Evolutionary conservation across 2,888 invertebrate genomes (phyloP), one percentile per base, ranked within the genome.

Genomic region (Elmis aenea): DNA sequence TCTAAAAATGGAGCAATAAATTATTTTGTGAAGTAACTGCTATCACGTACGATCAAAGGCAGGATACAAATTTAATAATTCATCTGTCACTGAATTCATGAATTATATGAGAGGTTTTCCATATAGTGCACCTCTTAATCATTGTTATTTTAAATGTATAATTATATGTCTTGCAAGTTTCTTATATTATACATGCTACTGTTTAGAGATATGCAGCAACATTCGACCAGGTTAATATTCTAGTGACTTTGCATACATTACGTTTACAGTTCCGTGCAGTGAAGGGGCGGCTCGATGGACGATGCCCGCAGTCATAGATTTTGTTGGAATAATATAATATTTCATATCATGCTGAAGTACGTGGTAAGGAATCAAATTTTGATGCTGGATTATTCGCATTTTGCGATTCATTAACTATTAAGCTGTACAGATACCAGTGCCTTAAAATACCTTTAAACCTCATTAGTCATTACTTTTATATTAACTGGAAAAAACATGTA

Each of bases 81-180:
- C 51, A 46, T 48, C 49, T 51, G 49, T 47, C 51, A 47, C 48
- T 50, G 45, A 43, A 46, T 49, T 48, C 47, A 52, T 52, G 52
- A 52, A 52, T 52, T 49, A 52, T 39, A 38, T 27, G 22, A 35
- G 34, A 35, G 36, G 39, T 36, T 39, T 43, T 36, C 39, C 52
- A 57, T 58, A 59, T 55, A 54, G 55, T 56, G 57, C 56, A 50
- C 55, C 53, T 61, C 57, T 62, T 66, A 66, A 66, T 65, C 60
- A 66, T 66, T 62, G 62, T 66, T 62, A 67, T 67, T 66, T 59
- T 58, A 64, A 66, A 65, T 66, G 59, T 66, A 62, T 67, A 66
- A 67, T 67, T 67, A 66, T 59, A 65, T 55, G 59, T 57, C 59
- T 55, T 48, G 42, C 52, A 59, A 54, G 57, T 62, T 66, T 65